Evolutionary conservation across 2,113 vertebrate species (phyloP).

Genomic region (Nymphicus hollandicus): DNA sequence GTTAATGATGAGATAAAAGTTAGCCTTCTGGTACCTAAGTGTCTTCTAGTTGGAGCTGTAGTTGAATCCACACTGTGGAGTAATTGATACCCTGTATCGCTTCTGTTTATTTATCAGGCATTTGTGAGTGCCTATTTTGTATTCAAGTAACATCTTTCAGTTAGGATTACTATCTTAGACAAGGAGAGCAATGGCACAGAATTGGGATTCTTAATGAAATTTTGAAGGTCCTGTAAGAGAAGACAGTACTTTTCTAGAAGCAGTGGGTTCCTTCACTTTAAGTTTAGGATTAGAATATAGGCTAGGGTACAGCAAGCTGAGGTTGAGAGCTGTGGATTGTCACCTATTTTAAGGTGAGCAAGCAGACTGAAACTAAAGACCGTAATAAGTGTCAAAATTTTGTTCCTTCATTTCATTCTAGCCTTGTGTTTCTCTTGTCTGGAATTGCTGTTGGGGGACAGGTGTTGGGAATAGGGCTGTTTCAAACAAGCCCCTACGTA

Average conservation of each 20-base stretch:
- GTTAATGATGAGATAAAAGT: background rate
- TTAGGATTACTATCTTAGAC: background rate
- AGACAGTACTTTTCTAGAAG: background rate
- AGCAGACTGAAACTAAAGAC: background rate
- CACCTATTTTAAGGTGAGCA: background rate
- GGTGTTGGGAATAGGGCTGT: background rate
- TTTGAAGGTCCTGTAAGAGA: background rate
- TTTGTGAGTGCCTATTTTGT: background rate
- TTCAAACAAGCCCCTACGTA: background rate
- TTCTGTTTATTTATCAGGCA: background rate
- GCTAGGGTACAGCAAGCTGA: background rate
- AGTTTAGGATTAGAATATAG: background rate
- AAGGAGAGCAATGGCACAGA: background rate
- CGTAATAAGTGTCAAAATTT: background rate
- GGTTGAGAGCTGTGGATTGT: background rate
- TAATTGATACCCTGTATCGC: background rate
- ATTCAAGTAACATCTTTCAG: background rate
- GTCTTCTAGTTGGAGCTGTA: background rate
- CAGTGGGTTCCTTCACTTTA: background rate
- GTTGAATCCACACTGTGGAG: background rate
- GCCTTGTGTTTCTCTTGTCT: background rate
- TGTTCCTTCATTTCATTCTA: background rate
- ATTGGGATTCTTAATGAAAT: background rate
- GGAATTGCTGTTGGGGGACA: background rate
- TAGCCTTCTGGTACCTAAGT: background rate